These are phyloP conservation scores for Pagetopsis macropterus DNA, from an alignment of 2,797 vertebrate genomes.

Conservation along the genomic window DNA sequence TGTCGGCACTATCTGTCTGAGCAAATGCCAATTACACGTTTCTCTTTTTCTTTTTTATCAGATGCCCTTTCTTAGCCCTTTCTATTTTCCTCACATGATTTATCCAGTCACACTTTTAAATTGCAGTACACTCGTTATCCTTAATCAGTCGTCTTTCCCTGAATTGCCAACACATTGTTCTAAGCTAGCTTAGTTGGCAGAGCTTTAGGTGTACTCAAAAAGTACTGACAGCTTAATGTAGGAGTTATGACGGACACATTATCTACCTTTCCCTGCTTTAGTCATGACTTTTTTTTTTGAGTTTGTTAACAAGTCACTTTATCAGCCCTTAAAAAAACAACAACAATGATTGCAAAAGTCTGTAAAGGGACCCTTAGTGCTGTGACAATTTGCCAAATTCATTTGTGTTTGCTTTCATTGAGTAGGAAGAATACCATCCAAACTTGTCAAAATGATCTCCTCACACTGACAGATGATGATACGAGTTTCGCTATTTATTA, in stretches of 20 bases:
- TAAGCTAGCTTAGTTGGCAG: slow-evolving; percentile 11
- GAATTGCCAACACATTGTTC: slow-evolving; percentile 19
- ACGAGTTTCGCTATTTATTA: slow-evolving; percentile 8
- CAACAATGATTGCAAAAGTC: slow-evolving; percentile 28
- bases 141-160: slow-evolving; percentile 28
- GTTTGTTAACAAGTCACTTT: slow-evolving; percentile 30
- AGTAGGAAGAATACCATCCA: slow-evolving; percentile 16
- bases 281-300: slow-evolving; percentile 13
- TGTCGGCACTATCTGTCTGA: slow-evolving; percentile 25
- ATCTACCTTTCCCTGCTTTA: slow-evolving; percentile 38
- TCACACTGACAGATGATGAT: slow-evolving; percentile 2
- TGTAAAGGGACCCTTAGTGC: slow-evolving; percentile 10
- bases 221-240: slow-evolving; percentile 51
- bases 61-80: slow-evolving; percentile 47
- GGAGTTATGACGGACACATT: slow-evolving; percentile 10
- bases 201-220: slow-evolving; percentile 39
- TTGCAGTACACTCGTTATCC: slow-evolving; percentile 36
- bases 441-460: slow-evolving; percentile 17
- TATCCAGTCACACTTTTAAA: slow-evolving; percentile 62
- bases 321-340: neutral
- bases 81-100: slow-evolving; percentile 61
- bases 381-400: neutral
- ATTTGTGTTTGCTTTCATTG: slow-evolving; percentile 6
- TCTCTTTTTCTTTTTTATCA: slow-evolving; percentile 50
- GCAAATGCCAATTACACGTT: slow-evolving; percentile 45